phyloP scores from a whole-genome alignment of 2,113 vertebrate species.

The Cyanoderma ruficeps region DNA sequence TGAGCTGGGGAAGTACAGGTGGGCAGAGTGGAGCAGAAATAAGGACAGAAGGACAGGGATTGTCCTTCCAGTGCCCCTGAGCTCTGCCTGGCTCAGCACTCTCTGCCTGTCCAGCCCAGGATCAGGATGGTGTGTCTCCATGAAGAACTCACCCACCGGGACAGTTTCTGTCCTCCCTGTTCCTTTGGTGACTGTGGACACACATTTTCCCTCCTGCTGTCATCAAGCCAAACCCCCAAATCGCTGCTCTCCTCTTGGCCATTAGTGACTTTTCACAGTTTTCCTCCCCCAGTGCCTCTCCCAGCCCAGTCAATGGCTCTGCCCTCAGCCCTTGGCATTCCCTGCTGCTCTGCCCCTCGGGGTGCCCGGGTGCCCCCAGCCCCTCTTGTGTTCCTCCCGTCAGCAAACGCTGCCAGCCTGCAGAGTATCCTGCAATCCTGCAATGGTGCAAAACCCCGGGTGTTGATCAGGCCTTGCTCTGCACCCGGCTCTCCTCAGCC shows the following conservation, averaged over 20 bases:
- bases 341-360: not conserved
- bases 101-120: not conserved
- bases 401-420: not conserved
- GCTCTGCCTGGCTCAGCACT: not conserved
- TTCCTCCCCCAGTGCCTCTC: not conserved
- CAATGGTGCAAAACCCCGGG: not conserved
- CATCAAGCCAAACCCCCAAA: not conserved
- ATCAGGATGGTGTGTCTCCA: not conserved
- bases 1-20: not conserved
- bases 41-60: not conserved
- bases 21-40: not conserved
- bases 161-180: not conserved
- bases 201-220: not conserved
- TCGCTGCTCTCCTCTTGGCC: not conserved
- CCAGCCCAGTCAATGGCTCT: slow-evolving; percentile 34
- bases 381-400: not conserved
- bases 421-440: not conserved
- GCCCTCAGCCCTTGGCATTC: slow-evolving; percentile 46
- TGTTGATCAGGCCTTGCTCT: not conserved
- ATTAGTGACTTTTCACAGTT: not conserved
- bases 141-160: not conserved
- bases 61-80: not conserved
- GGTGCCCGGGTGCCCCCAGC: slow-evolving; percentile 23
- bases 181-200: not conserved
- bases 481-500: not conserved